Conservation (phyloP, 2,113 vertebrate genomes). For the Machaerirhynchus nigripectus region DNA sequence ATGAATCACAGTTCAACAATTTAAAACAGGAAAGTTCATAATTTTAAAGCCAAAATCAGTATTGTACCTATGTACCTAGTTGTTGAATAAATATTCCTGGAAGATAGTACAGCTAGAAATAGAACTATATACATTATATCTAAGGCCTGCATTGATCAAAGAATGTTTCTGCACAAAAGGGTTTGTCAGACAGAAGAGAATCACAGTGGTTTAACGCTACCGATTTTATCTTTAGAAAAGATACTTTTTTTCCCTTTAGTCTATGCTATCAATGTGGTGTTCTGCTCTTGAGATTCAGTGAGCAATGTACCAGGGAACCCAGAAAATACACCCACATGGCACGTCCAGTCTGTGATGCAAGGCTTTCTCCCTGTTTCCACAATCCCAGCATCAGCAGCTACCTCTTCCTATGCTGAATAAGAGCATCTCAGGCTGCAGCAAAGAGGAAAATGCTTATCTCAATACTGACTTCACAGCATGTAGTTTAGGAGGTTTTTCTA, state of each 20-base stretch:
- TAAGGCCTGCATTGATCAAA: constrained; percentile 40
- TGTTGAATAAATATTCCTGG: constrained; percentile 3
- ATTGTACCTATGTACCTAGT: neutral
- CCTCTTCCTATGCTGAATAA: neutral
- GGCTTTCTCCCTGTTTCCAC: neutral
- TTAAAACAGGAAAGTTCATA: constrained; percentile 32
- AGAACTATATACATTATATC: constrained; percentile 60
- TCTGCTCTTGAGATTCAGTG: neutral
- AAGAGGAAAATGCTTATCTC: neutral
- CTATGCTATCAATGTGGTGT: neutral
- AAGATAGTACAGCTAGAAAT: constrained; percentile 56
- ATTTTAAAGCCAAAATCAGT: constrained; percentile 30
- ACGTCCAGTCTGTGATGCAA: neutral
- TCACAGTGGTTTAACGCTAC: neutral
- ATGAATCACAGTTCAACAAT: constrained; percentile 37
- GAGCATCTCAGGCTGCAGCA: neutral
- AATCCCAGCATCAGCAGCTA: neutral
- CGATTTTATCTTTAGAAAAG: neutral
- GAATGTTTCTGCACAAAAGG: constrained; percentile 44
- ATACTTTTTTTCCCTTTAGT: neutral
- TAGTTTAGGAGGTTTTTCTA: neutral
- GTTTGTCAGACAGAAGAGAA: constrained; percentile 32
- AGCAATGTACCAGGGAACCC: neutral
- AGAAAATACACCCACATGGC: neutral
- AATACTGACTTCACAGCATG: neutral